These are phyloP conservation scores for Rhyacophila evoluta DNA, from an alignment of 2,888 invertebrate species.

Conservation along the genomic window DNA sequence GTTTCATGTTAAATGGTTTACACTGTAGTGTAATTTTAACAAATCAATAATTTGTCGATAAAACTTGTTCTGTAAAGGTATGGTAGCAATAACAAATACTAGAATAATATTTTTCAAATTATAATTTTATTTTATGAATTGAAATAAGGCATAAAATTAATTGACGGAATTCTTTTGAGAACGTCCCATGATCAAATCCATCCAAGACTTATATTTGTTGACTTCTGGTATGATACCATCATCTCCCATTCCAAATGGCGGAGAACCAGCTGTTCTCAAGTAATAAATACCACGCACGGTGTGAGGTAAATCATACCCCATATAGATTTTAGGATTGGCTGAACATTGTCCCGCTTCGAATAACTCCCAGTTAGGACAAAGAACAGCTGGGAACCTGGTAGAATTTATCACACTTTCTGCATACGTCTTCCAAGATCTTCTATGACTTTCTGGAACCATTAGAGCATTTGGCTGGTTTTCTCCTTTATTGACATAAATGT, in stretches of 20 bases:
- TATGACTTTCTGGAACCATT: slow-evolving; percentile 63
- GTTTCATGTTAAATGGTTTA: too few species aligned
- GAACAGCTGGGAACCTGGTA: slow-evolving; percentile 58
- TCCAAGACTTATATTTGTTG: too few species aligned
- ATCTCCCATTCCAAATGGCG: slow-evolving; percentile 3
- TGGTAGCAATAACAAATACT: too few species aligned
- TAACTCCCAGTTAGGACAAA: slow-evolving; percentile 56
- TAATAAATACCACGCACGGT: slow-evolving; percentile 16
- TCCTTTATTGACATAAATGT: slow-evolving; percentile 65
- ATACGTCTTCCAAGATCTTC: slow-evolving; percentile 59
- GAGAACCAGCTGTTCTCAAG: slow-evolving; percentile 16
- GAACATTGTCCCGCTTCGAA: slow-evolving; percentile 56
- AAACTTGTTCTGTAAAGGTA: too few species aligned
- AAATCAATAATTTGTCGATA: too few species aligned
- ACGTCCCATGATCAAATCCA: too few species aligned
- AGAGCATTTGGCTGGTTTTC: slow-evolving; percentile 62
- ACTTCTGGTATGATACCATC: not conserved
- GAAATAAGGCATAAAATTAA: too few species aligned
- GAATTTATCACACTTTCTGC: slow-evolving; percentile 59
- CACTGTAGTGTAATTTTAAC: too few species aligned
- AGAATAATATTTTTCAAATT: too few species aligned
- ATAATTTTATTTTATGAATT: too few species aligned
- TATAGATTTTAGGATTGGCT: not conserved
- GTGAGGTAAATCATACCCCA: slow-evolving; percentile 19
- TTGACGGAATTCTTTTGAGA: too few species aligned